phyloP scores from a whole-genome alignment of 1,140 invertebrate genomes.

The Dryas iulia region DNA sequence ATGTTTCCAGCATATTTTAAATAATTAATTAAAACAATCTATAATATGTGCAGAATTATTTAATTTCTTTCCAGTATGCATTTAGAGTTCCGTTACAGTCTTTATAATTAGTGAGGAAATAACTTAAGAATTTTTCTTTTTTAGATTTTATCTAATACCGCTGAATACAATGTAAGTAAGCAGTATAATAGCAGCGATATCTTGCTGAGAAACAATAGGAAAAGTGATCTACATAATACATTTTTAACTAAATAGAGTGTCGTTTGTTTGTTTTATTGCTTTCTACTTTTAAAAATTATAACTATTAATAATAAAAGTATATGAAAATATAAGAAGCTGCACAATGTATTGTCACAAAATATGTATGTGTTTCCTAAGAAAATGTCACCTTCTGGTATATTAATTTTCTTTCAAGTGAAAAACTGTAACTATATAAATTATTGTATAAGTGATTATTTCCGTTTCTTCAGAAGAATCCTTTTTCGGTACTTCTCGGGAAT shows the following conservation, averaged over 20 bases:
- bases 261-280: not conserved
- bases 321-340: too few species aligned
- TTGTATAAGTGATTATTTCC: too few species aligned
- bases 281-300: too few species aligned
- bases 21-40: not conserved
- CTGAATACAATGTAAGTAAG: slow-evolving; percentile 32
- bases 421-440: too few species aligned
- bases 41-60: not conserved
- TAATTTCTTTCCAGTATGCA: not conserved
- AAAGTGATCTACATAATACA: not conserved
- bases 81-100: not conserved
- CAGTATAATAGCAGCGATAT: slow-evolving; percentile 47
- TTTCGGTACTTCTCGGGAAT: too few species aligned
- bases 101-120: not conserved
- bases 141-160: slow-evolving; percentile 13
- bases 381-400: too few species aligned
- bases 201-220: slow-evolving; percentile 13
- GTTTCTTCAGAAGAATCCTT: too few species aligned
- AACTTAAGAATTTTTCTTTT: not conserved
- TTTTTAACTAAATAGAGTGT: not conserved
- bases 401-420: too few species aligned
- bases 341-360: too few species aligned
- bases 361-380: too few species aligned
- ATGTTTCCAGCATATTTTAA: not conserved
- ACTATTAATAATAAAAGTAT: too few species aligned